phyloP scores from a whole-genome alignment of 2,888 invertebrate species.

The Acleris holmiana region DNA sequence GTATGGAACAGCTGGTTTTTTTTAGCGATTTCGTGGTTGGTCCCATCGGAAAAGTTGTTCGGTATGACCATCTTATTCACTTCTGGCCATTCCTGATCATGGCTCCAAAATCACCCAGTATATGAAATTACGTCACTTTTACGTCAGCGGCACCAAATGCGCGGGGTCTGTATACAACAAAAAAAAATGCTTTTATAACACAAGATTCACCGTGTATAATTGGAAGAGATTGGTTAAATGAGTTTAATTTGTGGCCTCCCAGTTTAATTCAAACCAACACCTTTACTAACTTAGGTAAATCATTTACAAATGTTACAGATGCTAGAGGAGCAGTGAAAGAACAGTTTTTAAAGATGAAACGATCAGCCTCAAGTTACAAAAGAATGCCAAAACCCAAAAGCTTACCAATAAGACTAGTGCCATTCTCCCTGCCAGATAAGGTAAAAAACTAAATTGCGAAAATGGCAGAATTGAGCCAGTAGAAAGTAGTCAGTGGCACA shows the following conservation, averaged over 20 bases:
- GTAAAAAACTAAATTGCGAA: background rate
- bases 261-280: background rate
- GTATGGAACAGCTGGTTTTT: too few species aligned
- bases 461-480: background rate
- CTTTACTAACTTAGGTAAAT: background rate
- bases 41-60: too few species aligned
- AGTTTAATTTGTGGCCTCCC: constrained; percentile 1
- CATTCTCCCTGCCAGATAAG: background rate
- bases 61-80: too few species aligned
- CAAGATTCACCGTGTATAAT: constrained; percentile 3
- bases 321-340: background rate
- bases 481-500: background rate
- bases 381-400: background rate
- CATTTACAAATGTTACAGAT: background rate
- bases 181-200: background rate
- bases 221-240: constrained; percentile 11
- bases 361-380: background rate
- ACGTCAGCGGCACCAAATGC: too few species aligned
- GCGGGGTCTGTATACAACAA: too few species aligned
- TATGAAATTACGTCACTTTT: too few species aligned
- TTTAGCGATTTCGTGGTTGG: too few species aligned
- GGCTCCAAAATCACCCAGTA: too few species aligned
- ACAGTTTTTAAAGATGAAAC: constrained; percentile 1
- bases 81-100: too few species aligned
- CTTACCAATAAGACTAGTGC: background rate